A percentile compares a stretch with the other conserved stretches of the same genome.
These are phyloP conservation scores for Xanthia togata DNA, from an alignment of 2,888 invertebrate genomes.

Conservation along the genomic window DNA sequence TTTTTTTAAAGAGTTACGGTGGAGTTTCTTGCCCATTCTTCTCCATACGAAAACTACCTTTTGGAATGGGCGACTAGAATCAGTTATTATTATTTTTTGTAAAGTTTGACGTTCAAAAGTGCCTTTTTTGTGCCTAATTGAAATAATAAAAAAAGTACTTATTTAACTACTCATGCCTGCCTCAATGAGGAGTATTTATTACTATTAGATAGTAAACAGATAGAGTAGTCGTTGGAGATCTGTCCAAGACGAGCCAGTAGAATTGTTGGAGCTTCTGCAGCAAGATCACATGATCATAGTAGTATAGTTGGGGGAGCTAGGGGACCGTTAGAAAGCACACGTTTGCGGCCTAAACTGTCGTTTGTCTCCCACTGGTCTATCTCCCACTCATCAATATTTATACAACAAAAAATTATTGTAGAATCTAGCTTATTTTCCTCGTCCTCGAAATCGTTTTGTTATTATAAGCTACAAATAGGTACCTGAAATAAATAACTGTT, in stretches of 20 bases:
- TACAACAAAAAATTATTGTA: background rate
- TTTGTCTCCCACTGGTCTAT: background rate
- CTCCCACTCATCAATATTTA: constrained; percentile 8
- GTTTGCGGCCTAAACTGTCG: background rate
- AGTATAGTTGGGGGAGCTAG: background rate
- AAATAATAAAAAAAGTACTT: too few species aligned
- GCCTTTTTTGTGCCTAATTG: too few species aligned
- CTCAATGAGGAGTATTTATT: background rate
- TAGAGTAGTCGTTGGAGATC: background rate
- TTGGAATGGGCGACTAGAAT: too few species aligned
- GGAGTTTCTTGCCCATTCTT: too few species aligned
- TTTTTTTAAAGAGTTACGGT: too few species aligned
- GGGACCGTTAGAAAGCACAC: too few species aligned
- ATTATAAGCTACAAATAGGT: background rate
- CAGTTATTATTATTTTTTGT: too few species aligned
- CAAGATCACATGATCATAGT: background rate
- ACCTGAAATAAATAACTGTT: background rate
- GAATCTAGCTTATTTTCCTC: constrained; percentile 13
- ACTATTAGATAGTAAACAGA: background rate
- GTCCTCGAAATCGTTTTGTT: background rate
- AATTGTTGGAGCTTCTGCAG: background rate
- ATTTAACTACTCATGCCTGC: background rate
- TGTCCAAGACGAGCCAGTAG: background rate
- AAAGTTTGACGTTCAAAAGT: too few species aligned
- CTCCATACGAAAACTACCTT: too few species aligned